A percentile compares a stretch with the other conserved stretches of the same genome.
These are phyloP conservation scores for Caranx ignobilis DNA, from an alignment of 2,113 vertebrate genomes.

Conservation along the genomic window DNA sequence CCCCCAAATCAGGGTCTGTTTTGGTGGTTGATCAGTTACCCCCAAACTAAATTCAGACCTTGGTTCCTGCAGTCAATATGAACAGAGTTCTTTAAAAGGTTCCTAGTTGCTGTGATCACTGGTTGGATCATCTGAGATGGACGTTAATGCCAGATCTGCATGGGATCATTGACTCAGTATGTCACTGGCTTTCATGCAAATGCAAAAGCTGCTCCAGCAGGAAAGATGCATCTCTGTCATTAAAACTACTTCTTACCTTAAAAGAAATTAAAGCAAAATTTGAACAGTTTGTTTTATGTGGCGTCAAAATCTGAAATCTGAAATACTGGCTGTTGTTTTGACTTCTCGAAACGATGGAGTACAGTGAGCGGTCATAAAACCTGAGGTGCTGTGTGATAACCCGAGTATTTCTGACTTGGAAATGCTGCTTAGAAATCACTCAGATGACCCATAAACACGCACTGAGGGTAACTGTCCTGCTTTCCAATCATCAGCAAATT, in stretches of 20 bases:
- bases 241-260: background rate
- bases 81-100: too few relatives aligned
- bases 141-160: too few relatives aligned
- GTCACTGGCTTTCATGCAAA: slow-evolving; percentile 5
- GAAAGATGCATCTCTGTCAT: background rate
- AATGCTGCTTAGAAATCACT: background rate
- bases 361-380: background rate
- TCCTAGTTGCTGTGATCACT: too few relatives aligned
- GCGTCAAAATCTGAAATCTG: background rate
- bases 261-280: background rate
- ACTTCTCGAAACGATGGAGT: background rate
- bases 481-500: background rate
- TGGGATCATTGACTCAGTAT: background rate
- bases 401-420: background rate
- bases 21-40: too few relatives aligned
- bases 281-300: background rate
- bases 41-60: too few relatives aligned
- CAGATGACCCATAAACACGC: slow-evolving; percentile 1
- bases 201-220: background rate
- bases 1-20: too few relatives aligned
- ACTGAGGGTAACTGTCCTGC: background rate
- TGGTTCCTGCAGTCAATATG: too few relatives aligned
- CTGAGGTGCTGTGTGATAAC: background rate
- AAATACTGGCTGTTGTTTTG: background rate
- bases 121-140: too few relatives aligned